A percentile compares a stretch with the other conserved stretches of the same genome.
Conservation (phyloP, 2,113 vertebrate genomes). For the Pomatostomus ruficeps region DNA sequence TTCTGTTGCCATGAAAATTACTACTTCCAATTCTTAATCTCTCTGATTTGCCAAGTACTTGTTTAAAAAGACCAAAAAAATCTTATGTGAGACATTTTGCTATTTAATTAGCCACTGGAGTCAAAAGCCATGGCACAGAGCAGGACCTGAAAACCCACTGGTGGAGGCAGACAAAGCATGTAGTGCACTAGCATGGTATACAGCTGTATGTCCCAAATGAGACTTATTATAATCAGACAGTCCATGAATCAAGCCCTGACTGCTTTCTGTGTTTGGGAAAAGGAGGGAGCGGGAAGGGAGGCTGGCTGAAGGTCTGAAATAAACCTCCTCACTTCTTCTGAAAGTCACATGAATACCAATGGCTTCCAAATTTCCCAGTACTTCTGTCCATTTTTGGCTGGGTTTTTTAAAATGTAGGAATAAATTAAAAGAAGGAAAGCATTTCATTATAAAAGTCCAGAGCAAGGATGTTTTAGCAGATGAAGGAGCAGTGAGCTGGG, state of each 20-base stretch:
- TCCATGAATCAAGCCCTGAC: not conserved
- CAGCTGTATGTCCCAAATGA: not conserved
- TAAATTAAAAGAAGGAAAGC: not conserved
- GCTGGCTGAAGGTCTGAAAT: not conserved
- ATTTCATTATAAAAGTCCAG: not conserved
- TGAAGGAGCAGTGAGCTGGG: not conserved
- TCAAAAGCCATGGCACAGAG: not conserved
- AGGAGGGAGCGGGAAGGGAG: not conserved
- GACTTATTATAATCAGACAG: not conserved
- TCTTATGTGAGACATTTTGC: not conserved
- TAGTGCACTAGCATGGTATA: not conserved
- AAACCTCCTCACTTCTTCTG: not conserved
- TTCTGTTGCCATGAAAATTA: conserved; percentile 21
- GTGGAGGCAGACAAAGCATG: not conserved
- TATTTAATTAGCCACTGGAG: not conserved
- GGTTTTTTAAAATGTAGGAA: not conserved
- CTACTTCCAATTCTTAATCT: not conserved
- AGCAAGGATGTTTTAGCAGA: not conserved
- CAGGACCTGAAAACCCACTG: not conserved
- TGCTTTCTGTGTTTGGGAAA: not conserved
- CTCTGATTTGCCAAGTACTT: not conserved
- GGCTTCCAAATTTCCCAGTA: not conserved
- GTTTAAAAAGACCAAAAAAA: not conserved
- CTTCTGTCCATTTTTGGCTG: not conserved
- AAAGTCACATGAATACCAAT: not conserved